phyloP scores from a whole-genome alignment of 2,888 invertebrate species.

The Chymomyza caudatula region DNA sequence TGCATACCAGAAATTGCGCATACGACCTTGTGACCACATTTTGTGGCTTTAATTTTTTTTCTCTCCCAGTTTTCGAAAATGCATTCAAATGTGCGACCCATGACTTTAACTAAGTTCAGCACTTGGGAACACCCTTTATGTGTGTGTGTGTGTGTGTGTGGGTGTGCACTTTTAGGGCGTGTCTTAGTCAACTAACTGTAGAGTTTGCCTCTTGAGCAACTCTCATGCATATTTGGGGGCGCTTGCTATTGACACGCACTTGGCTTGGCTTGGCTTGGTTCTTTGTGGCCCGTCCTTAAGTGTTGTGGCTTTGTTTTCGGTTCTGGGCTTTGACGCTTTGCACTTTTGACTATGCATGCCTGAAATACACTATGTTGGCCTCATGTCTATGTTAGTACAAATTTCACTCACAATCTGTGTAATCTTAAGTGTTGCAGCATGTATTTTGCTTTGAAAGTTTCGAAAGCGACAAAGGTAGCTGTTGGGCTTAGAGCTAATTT shows the following conservation, averaged over 20 bases:
- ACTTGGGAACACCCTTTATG: slow-evolving; percentile 21
- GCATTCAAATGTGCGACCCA: slow-evolving; percentile 43
- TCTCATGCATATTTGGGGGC: slow-evolving; percentile 39
- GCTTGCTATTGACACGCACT: slow-evolving; percentile 55
- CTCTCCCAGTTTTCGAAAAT: slow-evolving; percentile 41
- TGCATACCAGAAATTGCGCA: slow-evolving; percentile 31
- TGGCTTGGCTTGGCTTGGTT: slow-evolving; percentile 18
- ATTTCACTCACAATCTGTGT: neutral
- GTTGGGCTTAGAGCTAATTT: no score
- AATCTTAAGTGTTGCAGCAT: neutral
- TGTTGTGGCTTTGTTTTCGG: slow-evolving; percentile 39
- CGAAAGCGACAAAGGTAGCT: no score
- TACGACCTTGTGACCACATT: slow-evolving; percentile 51
- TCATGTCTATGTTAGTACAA: neutral
- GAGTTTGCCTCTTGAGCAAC: slow-evolving; percentile 34
- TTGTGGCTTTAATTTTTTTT: slow-evolving; percentile 29
- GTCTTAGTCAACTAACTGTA: slow-evolving; percentile 42
- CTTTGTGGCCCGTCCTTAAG: slow-evolving; percentile 18
- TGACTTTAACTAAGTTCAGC: slow-evolving; percentile 2
- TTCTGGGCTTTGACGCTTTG: neutral
- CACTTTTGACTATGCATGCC: slow-evolving; percentile 56
- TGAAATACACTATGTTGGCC: neutral
- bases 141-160: no score
- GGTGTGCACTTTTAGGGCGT: slow-evolving; percentile 36
- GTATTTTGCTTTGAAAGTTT: no score